Base-by-base conservation (phyloP, 2,113 vertebrate species). In the Oceanites oceanicus region DNA sequence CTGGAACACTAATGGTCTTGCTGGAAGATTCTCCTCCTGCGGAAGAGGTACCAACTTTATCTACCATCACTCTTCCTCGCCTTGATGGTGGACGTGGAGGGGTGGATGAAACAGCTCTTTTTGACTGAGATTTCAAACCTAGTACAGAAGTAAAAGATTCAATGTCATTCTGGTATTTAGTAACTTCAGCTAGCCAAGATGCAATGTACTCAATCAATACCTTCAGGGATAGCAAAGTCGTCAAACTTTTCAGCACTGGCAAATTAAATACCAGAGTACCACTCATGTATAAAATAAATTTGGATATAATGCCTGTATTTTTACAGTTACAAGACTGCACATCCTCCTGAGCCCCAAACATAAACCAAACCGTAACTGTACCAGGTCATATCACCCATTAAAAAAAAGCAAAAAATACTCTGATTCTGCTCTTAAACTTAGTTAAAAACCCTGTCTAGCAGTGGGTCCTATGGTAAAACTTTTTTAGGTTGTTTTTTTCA, bases 81-180 rank as follows among this genome's bases (percentile, higher is more conserved):
- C 99, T 98, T 25, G 99, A 99, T 5, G 99, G 99, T 44, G 99
- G 99, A n/a, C 99, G 98, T 47, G 99, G 99, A 42, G 99, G 99
- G 1, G 99, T 99, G 30, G 99, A 99, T 21, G 98, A 98, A 52
- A 99, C 98, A 55, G 99, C 99, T 65, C 99, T 98, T 95, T 99
- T 99, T 59, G 99, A 99, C 61, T 99, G 99, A 49, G 99, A 99
- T 97, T 99, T 99, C 93, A 99, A 98, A 58, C 99, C 99, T 99
- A 93, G 55, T 62, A 92, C 2, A 90, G 66, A 91, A 95, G 71
- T 15, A 25, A 92, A 92, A 82, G 62, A 52, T 5, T 13, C 23
- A 7, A 77, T 62, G 11, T 77, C 12, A 11, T 55, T 82, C 45
- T 40, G 38, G 25, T 58, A 68, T 66, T 72, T 50, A 62, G 15